A percentile compares a stretch with the other conserved stretches of the same genome.
Evolutionary conservation across 2,797 vertebrate species (phyloP).

Genomic region (Apogon talboti): DNA sequence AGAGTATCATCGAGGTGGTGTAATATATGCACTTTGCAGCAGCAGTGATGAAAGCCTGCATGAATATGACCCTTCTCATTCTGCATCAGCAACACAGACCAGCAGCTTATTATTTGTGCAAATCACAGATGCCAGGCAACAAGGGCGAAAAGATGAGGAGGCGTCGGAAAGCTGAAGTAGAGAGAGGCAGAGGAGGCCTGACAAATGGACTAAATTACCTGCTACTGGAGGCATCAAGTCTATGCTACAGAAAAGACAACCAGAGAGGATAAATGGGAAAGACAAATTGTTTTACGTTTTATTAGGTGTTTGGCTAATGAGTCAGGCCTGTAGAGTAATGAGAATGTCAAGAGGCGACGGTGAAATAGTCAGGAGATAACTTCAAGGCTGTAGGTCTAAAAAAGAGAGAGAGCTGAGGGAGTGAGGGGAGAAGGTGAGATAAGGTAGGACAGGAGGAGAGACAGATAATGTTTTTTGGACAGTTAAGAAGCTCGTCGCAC

Average conservation of each 20-base stretch:
- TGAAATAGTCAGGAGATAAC: conserved; percentile 14
- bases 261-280: not conserved
- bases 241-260: not conserved
- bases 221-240: not conserved
- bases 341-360: conserved; percentile 10
- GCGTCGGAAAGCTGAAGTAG: not conserved
- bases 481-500: conserved; percentile 29
- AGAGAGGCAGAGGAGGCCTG: not conserved
- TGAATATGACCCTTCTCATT: conserved; percentile 6
- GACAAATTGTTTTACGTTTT: conserved; percentile 7
- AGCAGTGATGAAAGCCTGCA: not conserved
- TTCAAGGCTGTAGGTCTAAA: conserved; percentile 18
- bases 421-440: conserved; percentile 34
- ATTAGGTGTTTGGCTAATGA: not conserved
- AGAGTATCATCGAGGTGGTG: not conserved
- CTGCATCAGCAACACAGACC: conserved; percentile 3
- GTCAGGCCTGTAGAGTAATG: conserved; percentile 1
- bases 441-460: conserved; percentile 33
- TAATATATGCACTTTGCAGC: not conserved
- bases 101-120: conserved; percentile 5
- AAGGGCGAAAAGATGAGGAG: conserved; percentile 1
- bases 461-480: conserved; percentile 41
- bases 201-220: not conserved
- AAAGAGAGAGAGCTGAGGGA: conserved; percentile 4
- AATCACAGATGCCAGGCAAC: conserved; percentile 3